These are phyloP conservation scores for Oligia strigilis DNA, from an alignment of 2,888 invertebrate genomes.

Conservation along the genomic window DNA sequence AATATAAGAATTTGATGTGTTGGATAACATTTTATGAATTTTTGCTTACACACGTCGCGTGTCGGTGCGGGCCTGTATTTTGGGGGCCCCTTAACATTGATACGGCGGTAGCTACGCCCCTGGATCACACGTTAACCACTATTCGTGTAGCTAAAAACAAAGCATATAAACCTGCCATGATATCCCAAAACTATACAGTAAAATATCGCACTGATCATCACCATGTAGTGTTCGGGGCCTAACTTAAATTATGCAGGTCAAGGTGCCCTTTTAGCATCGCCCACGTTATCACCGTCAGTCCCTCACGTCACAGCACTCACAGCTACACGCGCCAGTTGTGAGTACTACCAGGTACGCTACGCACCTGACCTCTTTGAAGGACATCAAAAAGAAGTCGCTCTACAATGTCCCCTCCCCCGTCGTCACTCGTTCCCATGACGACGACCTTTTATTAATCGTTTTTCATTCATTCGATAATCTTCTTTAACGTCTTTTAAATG, in stretches of 20 bases:
- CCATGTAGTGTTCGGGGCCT: too few species aligned
- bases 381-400: background rate
- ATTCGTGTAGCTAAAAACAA: background rate
- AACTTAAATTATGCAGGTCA: background rate
- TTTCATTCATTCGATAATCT: slow-evolving; percentile 12
- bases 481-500: slow-evolving; percentile 6
- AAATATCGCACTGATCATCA: background rate
- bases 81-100: background rate
- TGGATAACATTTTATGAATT: background rate
- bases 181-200: background rate
- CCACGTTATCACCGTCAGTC: background rate
- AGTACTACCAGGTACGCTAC: background rate
- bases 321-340: background rate
- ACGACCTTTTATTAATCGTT: background rate
- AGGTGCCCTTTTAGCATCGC: background rate
- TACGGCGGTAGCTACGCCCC: background rate
- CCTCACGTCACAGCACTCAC: background rate
- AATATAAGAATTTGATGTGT: background rate
- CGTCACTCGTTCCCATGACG: background rate
- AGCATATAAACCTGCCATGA: background rate
- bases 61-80: background rate
- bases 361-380: background rate
- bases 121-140: background rate
- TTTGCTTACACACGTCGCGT: background rate
- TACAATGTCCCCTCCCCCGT: background rate